Evolutionary conservation across 2,797 vertebrate species (phyloP).

Genomic region (Enteromius treurensis): DNA sequence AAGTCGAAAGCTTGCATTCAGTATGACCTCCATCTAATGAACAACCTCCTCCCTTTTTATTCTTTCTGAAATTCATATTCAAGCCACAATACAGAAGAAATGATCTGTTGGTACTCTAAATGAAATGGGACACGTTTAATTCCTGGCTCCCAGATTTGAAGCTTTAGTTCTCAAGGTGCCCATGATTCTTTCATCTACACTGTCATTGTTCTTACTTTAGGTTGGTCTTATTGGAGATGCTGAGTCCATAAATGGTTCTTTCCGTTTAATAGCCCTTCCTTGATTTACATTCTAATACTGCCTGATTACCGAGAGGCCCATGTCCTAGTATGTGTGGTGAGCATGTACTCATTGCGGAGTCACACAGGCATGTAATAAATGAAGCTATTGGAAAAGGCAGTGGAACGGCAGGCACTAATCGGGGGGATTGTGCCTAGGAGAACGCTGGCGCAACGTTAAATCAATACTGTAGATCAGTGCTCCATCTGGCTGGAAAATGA

Average conservation of each 20-base stretch:
- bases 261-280: slow-evolving; percentile 40
- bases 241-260: slow-evolving; percentile 46
- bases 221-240: slow-evolving; percentile 32
- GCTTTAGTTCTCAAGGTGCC: slow-evolving; percentile 2
- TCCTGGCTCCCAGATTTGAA: slow-evolving; percentile 2
- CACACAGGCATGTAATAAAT: slow-evolving; percentile 66
- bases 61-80: not conserved
- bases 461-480: slow-evolving; percentile 89
- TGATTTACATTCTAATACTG: slow-evolving; percentile 53
- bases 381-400: slow-evolving; percentile 58
- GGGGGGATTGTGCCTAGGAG: slow-evolving; percentile 57
- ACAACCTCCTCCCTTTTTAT: not conserved
- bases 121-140: not conserved
- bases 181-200: slow-evolving; percentile 10
- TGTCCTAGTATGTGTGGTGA: slow-evolving; percentile 7
- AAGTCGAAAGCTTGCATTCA: not conserved
- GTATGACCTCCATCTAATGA: not conserved
- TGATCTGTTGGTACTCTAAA: not conserved
- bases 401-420: slow-evolving; percentile 61
- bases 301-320: slow-evolving; percentile 49
- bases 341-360: slow-evolving; percentile 34
- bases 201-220: slow-evolving; percentile 28
- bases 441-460: slow-evolving; percentile 59
- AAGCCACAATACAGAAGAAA: not conserved
- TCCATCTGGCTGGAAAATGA: slow-evolving; percentile 92